These are phyloP conservation scores for Sussaba pulchella DNA, from an alignment of 2,888 invertebrate species.

Conservation along the genomic window DNA sequence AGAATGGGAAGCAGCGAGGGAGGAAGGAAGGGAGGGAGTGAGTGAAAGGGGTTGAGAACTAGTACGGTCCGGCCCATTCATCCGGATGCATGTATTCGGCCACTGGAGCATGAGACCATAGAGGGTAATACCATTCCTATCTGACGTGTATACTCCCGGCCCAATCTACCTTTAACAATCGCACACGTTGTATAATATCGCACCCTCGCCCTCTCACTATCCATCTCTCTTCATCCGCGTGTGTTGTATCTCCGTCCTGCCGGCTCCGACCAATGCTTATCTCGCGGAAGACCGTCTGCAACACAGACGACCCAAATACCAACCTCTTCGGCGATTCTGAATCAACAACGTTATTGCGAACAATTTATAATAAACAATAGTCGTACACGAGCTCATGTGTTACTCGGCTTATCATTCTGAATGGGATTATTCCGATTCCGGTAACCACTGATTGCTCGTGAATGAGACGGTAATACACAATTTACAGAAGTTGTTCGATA, in stretches of 20 bases:
- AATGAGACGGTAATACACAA: too few relatives aligned
- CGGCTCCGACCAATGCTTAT: conserved; percentile 43
- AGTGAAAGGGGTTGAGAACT: conserved; percentile 41
- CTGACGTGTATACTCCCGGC: conserved; percentile 58
- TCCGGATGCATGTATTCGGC: conserved; percentile 51
- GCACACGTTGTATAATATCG: conserved; percentile 37
- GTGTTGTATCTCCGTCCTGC: background rate
- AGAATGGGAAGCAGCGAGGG: too few relatives aligned
- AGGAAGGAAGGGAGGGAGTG: background rate
- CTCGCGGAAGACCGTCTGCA: conserved; percentile 44
- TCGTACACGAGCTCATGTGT: too few relatives aligned
- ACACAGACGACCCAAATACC: conserved; percentile 2
- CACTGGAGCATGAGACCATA: conserved; percentile 34
- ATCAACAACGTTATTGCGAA: too few relatives aligned
- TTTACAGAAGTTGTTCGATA: too few relatives aligned
- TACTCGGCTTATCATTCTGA: too few relatives aligned
- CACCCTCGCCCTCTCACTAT: background rate
- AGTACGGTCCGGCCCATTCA: conserved; percentile 43
- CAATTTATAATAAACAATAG: too few relatives aligned
- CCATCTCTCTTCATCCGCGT: too few relatives aligned
- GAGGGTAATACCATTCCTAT: conserved; percentile 59
- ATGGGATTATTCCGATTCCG: too few relatives aligned
- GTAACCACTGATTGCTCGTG: too few relatives aligned
- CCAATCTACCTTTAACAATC: conserved; percentile 64
- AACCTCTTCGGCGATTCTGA: too few relatives aligned